Evolutionary conservation across 2,113 vertebrate species (phyloP), one percentile per base, ranked within the genome.

Genomic region (Limanda limanda): DNA sequence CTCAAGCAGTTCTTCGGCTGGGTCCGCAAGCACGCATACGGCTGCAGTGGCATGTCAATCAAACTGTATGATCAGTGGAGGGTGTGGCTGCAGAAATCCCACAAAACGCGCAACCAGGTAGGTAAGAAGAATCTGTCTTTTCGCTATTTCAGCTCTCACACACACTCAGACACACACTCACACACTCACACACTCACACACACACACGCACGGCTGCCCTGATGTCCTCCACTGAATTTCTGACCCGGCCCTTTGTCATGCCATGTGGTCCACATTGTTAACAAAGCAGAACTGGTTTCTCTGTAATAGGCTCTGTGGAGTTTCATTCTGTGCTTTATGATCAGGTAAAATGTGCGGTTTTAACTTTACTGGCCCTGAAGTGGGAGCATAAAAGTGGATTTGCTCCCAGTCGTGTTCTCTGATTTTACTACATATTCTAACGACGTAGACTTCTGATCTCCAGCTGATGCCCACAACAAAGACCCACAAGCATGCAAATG

Each of bases 1-100:
- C 95, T 98, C 74, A 98, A 98, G 94, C 97, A 98, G 93, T 98
- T 98, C 89, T 96, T 98, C 1, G 96, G 97, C 62, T 98, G 97
- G 97, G 95, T 97, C 87, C 96, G 97, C 86, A 98, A 98, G 74
- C 97, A 98, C 35, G 92, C 96, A 0, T 95, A 95, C 8, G 95
- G 96, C 86, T 98, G 97, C 92, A 95, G 95, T n/a, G 96, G 96
- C 93, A 95, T 97, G 75, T 97, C 96, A 76, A 97, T 98, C 94
- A 98, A 98, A 71, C 95, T 98, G 78, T 98, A 98, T 45, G 97
- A 98, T 87, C 97, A 98, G 92, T 98, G 97, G 97, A 93, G 97
- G 40, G 97, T 96, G 79, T 97, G 97, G 95, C 95, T 98, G 91
- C 97, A 98, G 94, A 98, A 98, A 91, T 95, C 96, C 0, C 97